Conservation (phyloP, 2,888 invertebrate species). For the Lochmaea capreae region DNA sequence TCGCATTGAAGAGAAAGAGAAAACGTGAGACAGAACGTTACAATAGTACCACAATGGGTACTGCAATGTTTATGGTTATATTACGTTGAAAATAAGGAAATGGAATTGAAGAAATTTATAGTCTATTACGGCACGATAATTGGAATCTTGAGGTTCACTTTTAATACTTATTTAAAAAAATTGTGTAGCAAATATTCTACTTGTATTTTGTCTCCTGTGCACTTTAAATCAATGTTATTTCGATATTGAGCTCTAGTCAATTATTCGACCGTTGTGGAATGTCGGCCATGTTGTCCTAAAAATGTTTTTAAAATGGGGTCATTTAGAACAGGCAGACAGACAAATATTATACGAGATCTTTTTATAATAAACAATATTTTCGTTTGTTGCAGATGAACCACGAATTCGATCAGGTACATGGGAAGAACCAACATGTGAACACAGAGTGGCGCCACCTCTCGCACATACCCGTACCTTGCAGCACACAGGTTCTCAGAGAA, state of each 20-base stretch:
- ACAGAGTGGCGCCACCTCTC: conserved; percentile 68
- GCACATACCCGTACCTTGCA: conserved; percentile 67
- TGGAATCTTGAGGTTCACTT: conserved; percentile 13
- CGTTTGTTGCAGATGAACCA: conserved; percentile 77
- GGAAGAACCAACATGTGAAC: conserved; percentile 76
- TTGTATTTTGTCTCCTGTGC: background rate
- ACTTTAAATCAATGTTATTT: conserved; percentile 2
- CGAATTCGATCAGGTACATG: conserved; percentile 82
- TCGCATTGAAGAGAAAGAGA: conserved; percentile 16
- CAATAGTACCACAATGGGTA: conserved; percentile 4
- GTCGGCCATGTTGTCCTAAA: conserved; percentile 18
- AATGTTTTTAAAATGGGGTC: conserved; percentile 18
- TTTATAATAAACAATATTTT: too few species aligned
- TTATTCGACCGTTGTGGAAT: conserved; percentile 26
- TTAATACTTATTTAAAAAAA: background rate
- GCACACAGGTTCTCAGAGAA: conserved; percentile 63
- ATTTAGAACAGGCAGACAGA: background rate
- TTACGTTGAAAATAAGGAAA: conserved; percentile 22
- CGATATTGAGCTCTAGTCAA: conserved; percentile 19
- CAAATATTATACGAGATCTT: background rate
- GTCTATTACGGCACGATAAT: conserved; percentile 16
- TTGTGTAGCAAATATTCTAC: background rate
- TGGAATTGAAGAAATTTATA: conserved; percentile 15
- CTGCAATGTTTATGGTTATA: conserved; percentile 1
- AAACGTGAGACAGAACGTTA: conserved; percentile 19